phyloP scores from a whole-genome alignment of 1,140 invertebrate species.

The Geopemphigus sp. region DNA sequence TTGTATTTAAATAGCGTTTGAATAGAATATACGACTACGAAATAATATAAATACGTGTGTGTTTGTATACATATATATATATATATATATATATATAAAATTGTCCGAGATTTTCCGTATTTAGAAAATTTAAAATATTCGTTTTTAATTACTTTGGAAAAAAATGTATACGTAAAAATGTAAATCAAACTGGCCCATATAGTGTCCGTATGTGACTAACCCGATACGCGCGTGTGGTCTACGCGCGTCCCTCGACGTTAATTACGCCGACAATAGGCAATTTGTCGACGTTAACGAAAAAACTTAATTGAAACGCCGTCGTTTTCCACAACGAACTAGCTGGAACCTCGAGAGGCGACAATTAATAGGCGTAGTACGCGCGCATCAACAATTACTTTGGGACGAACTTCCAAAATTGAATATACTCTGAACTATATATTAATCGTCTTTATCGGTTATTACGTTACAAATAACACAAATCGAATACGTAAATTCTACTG shows the following conservation, averaged over 20 bases:
- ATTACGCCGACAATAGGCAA: slow-evolving; percentile 8
- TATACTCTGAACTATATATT: not conserved
- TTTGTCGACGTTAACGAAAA: slow-evolving; percentile 4
- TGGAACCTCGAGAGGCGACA: not conserved
- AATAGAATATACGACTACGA: not conserved
- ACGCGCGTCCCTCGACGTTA: not conserved
- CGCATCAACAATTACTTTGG: not conserved
- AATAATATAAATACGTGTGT: too few relatives aligned
- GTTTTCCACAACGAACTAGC: not conserved
- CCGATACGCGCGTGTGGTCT: slow-evolving; percentile 7
- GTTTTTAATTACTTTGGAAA: too few relatives aligned
- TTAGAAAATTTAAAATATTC: too few relatives aligned
- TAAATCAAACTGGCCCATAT: not conserved
- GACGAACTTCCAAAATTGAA: not conserved
- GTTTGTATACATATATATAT: too few relatives aligned
- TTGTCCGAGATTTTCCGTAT: too few relatives aligned
- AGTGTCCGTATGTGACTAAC: not conserved
- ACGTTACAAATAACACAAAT: too few relatives aligned
- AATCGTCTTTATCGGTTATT: not conserved
- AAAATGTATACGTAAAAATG: not conserved
- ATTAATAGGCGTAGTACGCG: not conserved
- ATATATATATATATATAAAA: too few relatives aligned
- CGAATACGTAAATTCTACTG: too few relatives aligned
- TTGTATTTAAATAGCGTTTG: not conserved
- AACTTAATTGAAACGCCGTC: not conserved